Evolutionary conservation across 2,797 vertebrate genomes (phyloP).

Genomic region (Acipenser ruthenus): DNA sequence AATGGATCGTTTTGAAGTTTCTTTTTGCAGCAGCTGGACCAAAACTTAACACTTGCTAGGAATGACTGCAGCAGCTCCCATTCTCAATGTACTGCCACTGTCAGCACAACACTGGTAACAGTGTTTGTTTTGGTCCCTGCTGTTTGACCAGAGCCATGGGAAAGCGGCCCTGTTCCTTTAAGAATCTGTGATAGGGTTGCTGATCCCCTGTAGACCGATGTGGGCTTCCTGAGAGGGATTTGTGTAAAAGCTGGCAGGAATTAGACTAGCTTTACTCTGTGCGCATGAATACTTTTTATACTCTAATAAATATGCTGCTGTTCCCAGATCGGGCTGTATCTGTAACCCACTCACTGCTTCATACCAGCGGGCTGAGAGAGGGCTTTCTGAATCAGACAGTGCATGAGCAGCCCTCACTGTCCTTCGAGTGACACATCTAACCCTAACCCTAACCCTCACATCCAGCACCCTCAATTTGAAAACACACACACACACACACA

Average conservation of each 20-base stretch:
- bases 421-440: no score
- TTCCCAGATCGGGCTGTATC: slow-evolving; percentile 11
- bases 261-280: slow-evolving; percentile 39
- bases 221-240: slow-evolving; percentile 31
- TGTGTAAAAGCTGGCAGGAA: slow-evolving; percentile 41
- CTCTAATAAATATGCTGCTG: slow-evolving; percentile 40
- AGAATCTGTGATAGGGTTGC: slow-evolving; percentile 10
- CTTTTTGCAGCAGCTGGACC: no score
- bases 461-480: background rate
- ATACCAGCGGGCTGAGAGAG: no score
- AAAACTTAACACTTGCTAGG: no score
- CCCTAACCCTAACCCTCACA: background rate
- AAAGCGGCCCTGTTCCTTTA: slow-evolving; percentile 14
- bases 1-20: no score
- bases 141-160: background rate
- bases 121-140: no score
- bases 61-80: no score
- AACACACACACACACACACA: slow-evolving; percentile 17
- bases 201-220: slow-evolving; percentile 10
- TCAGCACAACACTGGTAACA: no score
- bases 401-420: background rate
- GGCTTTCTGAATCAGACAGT: no score
- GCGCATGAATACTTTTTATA: slow-evolving; percentile 46
- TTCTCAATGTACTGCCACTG: no score
- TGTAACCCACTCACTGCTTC: background rate